Evolutionary conservation across 2,113 vertebrate genomes (phyloP).

Genomic region (Ammodytes marinus): DNA sequence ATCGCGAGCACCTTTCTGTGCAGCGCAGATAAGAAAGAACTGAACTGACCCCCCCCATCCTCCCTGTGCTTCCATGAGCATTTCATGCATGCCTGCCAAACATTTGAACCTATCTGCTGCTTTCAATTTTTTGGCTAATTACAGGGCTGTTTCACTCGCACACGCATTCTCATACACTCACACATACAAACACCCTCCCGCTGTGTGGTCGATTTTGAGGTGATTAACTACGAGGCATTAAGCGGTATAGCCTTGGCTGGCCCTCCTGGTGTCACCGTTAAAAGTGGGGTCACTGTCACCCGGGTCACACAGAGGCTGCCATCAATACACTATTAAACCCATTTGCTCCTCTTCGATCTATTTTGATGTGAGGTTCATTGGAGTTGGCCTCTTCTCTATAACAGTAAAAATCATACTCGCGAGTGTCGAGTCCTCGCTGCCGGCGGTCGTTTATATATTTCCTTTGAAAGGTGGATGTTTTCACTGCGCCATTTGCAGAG

Average conservation of each 20-base stretch:
- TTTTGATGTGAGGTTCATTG: slow-evolving; percentile 37
- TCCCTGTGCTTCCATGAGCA: slow-evolving; percentile 49
- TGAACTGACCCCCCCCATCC: slow-evolving; percentile 41
- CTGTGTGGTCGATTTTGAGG: slow-evolving; percentile 24
- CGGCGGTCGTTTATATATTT: slow-evolving; percentile 47
- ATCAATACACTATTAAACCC: slow-evolving; percentile 57
- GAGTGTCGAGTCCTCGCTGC: slow-evolving; percentile 9
- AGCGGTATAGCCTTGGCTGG: slow-evolving; percentile 14
- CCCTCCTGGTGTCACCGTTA: slow-evolving; percentile 30
- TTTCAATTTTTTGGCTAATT: slow-evolving; percentile 70
- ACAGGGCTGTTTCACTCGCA: slow-evolving; percentile 41
- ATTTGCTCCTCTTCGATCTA: slow-evolving; percentile 43
- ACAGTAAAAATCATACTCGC: slow-evolving; percentile 30
- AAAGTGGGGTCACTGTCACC: slow-evolving; percentile 38
- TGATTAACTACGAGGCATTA: slow-evolving; percentile 63
- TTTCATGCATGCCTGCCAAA: slow-evolving; percentile 73
- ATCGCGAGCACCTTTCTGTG: slow-evolving; percentile 45
- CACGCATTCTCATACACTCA: slow-evolving; percentile 11
- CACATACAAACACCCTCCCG: slow-evolving; percentile 9
- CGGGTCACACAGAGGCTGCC: slow-evolving; percentile 28
- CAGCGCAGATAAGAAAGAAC: slow-evolving; percentile 50
- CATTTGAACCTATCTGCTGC: slow-evolving; percentile 55
- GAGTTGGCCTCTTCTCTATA: slow-evolving; percentile 12
- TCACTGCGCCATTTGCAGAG: slow-evolving; percentile 47
- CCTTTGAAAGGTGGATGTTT: slow-evolving; percentile 47